A percentile compares a stretch with the other conserved stretches of the same genome.
Conservation (phyloP, 2,888 invertebrate species). For the Cacoxenus indagator region DNA sequence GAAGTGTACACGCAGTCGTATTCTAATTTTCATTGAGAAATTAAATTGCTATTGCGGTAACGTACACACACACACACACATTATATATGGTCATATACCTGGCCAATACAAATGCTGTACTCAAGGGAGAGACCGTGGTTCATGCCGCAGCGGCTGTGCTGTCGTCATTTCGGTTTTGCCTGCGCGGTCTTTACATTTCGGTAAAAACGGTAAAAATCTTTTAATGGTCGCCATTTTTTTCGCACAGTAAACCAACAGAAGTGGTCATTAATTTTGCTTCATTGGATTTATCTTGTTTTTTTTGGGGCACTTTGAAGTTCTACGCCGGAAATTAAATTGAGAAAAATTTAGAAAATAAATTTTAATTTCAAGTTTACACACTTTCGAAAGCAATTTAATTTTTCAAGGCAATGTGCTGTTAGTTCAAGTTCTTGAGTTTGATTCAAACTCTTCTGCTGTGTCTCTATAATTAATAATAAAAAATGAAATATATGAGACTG, state of each 20-base stretch:
- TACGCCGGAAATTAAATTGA: constrained; percentile 12
- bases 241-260: neutral
- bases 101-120: neutral
- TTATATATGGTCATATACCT: neutral
- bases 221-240: neutral
- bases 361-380: neutral
- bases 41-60: constrained; percentile 13
- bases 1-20: constrained; percentile 6
- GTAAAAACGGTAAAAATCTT: constrained; percentile 5
- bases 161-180: neutral
- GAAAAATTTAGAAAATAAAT: constrained; percentile 5
- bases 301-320: neutral
- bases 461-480: too few relatives aligned
- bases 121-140: neutral
- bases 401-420: too few relatives aligned
- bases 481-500: too few relatives aligned
- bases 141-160: neutral
- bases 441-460: too few relatives aligned
- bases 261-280: neutral
- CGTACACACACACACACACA: neutral
- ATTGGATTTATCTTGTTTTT: neutral
- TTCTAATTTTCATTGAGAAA: constrained; percentile 14
- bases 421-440: too few relatives aligned
- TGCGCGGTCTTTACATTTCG: constrained; percentile 5
- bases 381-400: constrained; percentile 11